phyloP scores from a whole-genome alignment of 64 coral and sea anemone genomes.

The Stichodactyla helianthus region DNA sequence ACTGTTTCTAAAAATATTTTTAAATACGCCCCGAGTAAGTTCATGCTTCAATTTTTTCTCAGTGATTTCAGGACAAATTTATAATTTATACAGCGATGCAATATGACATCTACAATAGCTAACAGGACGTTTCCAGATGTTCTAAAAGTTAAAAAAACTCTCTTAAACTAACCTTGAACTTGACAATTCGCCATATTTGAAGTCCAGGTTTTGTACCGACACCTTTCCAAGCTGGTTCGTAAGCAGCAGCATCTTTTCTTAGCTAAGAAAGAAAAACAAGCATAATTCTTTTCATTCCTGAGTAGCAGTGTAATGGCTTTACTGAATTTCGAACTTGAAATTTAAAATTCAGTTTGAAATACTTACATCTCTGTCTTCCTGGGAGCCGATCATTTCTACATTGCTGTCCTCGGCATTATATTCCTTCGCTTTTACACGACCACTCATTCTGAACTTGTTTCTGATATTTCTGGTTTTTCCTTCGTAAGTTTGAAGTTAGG shows the following conservation, averaged over 20 bases:
- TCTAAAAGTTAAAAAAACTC: background rate
- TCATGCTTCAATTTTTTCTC: background rate
- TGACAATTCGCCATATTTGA: slow-evolving; percentile 85
- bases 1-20: too few species aligned
- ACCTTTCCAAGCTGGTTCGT: slow-evolving; percentile 75
- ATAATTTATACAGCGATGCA: background rate
- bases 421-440: slow-evolving; percentile 45
- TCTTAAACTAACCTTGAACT: slow-evolving; percentile 66
- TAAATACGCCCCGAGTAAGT: too few species aligned
- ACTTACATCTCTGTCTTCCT: slow-evolving; percentile 35
- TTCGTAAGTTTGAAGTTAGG: background rate
- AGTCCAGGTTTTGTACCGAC: slow-evolving; percentile 62
- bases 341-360: background rate
- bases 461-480: background rate
- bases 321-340: background rate
- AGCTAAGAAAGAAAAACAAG: slow-evolving; percentile 39
- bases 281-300: background rate
- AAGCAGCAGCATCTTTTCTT: slow-evolving; percentile 54
- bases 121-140: background rate
- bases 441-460: slow-evolving; percentile 23
- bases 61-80: background rate
- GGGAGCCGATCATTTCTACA: slow-evolving; percentile 21
- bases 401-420: slow-evolving; percentile 29
- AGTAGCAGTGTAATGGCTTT: background rate
- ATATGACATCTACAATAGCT: background rate